These are phyloP conservation scores for Cataglyphis livida DNA, from an alignment of 2,888 invertebrate genomes.

Conservation along the genomic window DNA sequence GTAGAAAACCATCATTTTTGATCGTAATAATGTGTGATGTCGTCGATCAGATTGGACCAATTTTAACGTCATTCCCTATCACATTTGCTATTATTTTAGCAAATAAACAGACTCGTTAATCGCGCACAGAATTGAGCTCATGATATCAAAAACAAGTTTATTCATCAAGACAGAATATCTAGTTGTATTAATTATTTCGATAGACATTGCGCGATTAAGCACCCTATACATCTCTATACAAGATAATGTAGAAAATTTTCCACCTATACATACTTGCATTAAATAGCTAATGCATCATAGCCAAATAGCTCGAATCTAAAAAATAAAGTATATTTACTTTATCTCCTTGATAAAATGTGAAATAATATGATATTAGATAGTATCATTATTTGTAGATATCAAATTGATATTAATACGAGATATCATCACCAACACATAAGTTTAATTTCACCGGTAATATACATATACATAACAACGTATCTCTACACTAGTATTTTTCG, in stretches of 20 bases:
- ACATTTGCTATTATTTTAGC: neutral
- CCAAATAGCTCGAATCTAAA: neutral
- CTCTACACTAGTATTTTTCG: neutral
- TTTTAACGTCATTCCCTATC: neutral
- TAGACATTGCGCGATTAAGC: neutral
- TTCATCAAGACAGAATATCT: neutral
- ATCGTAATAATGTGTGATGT: neutral
- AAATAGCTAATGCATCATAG: neutral
- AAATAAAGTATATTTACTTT: neutral
- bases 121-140: neutral
- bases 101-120: conserved; percentile 11
- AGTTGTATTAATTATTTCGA: conserved; percentile 7
- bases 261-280: neutral
- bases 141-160: neutral
- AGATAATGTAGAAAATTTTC: neutral
- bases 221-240: neutral
- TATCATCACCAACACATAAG: neutral
- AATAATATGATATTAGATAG: neutral
- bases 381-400: neutral
- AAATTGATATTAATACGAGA: neutral
- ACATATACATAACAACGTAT: conserved; percentile 2
- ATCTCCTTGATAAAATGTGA: conserved; percentile 12
- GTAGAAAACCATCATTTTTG: neutral
- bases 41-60: neutral
- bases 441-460: neutral